phyloP scores from a whole-genome alignment of 2,797 vertebrate genomes.

The Sphenopsis melanotis region DNA sequence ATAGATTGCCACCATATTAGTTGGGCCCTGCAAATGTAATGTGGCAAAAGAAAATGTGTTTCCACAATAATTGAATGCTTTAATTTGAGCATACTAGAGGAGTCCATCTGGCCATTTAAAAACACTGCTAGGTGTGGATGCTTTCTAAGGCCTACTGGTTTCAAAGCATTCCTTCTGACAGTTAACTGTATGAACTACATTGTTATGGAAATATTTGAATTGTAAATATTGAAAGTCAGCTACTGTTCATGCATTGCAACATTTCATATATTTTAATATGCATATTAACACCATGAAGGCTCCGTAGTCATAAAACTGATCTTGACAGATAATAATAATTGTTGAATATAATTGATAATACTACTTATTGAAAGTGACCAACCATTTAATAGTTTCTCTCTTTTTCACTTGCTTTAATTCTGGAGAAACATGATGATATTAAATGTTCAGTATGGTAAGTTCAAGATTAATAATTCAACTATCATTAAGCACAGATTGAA shows the following conservation, averaged over 20 bases:
- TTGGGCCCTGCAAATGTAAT: not conserved
- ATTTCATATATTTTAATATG: conserved; percentile 19
- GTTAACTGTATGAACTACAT: not conserved
- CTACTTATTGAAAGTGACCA: conserved; percentile 63
- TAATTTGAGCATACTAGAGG: not conserved
- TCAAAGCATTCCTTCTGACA: not conserved
- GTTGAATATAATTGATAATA: conserved; percentile 56
- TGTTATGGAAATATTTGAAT: not conserved
- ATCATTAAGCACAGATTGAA: conserved; percentile 67
- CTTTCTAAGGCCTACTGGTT: not conserved
- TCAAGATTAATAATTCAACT: conserved; percentile 69
- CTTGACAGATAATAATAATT: conserved; percentile 59
- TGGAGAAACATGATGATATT: conserved; percentile 51
- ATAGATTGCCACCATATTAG: not conserved
- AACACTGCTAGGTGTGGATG: not conserved
- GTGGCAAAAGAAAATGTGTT: not conserved
- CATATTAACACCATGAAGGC: conserved; percentile 3
- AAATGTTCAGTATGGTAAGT: conserved; percentile 45
- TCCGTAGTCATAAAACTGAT: conserved; percentile 4
- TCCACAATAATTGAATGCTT: not conserved
- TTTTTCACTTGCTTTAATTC: conserved; percentile 44
- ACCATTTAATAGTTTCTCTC: conserved; percentile 62
- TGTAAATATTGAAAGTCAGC: conserved; percentile 39
- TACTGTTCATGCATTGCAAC: conserved; percentile 8
- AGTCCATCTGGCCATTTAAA: not conserved